Conservation (phyloP, 1,140 invertebrate genomes). For the Liolophura sinensis region DNA sequence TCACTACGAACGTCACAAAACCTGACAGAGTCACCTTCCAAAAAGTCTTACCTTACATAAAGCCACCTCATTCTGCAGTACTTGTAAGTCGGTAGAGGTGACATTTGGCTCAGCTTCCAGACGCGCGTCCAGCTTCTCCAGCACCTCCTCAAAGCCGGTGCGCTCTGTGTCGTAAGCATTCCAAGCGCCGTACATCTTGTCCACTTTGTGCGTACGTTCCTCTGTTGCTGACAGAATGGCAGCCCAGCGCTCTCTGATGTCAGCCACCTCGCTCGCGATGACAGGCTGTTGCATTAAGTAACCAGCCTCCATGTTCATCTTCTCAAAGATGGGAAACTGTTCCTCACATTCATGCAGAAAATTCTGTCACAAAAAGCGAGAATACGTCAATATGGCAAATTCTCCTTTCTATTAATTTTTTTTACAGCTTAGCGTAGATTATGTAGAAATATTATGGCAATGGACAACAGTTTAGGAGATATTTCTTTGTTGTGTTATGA, state of each 20-base stretch:
- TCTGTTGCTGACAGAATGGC: conserved; percentile 41
- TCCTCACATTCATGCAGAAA: conserved; percentile 77
- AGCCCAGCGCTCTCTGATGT: conserved; percentile 57
- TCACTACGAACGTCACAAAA: neutral
- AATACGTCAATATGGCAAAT: too few species aligned
- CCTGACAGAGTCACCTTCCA: too few species aligned
- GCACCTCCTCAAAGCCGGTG: conserved; percentile 41
- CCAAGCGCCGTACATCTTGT: conserved; percentile 48
- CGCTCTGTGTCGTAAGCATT: conserved; percentile 38
- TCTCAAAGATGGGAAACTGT: conserved; percentile 63
- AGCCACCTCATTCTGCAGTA: conserved; percentile 50
- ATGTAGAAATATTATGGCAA: too few species aligned
- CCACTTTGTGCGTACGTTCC: conserved; percentile 43
- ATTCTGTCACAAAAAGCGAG: conserved; percentile 27
- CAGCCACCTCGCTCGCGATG: conserved; percentile 53
- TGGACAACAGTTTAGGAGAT: too few species aligned
- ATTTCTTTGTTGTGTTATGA: too few species aligned
- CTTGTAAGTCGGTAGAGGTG: conserved; percentile 45
- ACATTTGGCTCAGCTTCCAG: conserved; percentile 43
- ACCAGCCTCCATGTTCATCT: conserved; percentile 48
- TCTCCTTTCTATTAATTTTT: too few species aligned
- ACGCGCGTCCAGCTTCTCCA: conserved; percentile 42
- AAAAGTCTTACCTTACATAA: conserved; percentile 41
- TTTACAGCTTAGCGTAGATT: too few species aligned
- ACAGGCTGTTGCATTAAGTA: conserved; percentile 63